Conservation (phyloP, 1,140 invertebrate species). For the Drosophila nasuta region DNA sequence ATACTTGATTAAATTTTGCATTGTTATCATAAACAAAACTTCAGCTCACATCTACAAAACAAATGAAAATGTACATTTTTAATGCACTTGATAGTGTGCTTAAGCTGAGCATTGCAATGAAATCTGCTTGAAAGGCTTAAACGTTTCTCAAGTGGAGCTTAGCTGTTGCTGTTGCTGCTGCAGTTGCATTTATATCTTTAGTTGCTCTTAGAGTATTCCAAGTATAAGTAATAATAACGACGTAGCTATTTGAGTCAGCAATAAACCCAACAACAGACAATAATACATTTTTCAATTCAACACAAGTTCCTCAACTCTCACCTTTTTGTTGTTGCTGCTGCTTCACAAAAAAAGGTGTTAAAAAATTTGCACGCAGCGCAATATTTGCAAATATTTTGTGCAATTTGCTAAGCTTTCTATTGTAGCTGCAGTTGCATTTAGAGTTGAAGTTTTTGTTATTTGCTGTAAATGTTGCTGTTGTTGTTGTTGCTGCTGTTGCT, state of each 20-base stretch:
- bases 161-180: constrained; percentile 18
- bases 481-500: constrained; percentile 7
- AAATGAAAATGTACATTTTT: constrained; percentile 24
- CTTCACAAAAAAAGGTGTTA: constrained; percentile 19
- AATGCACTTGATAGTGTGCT: constrained; percentile 1
- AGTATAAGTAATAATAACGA: not conserved
- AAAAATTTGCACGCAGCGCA: constrained; percentile 28
- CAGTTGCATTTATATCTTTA: not conserved
- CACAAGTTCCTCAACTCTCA: not conserved
- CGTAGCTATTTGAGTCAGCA: constrained; percentile 1
- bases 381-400: constrained; percentile 36
- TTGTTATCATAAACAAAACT: not conserved
- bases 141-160: constrained; percentile 31
- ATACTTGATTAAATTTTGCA: no score
- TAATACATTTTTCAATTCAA: constrained; percentile 29
- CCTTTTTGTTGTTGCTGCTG: not conserved
- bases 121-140: constrained; percentile 20
- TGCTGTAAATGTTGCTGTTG: not conserved
- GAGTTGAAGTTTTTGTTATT: no score
- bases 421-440: constrained; percentile 3
- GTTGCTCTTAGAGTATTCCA: not conserved
- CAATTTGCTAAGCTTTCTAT: constrained; percentile 29
- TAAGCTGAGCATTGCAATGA: constrained; percentile 15
- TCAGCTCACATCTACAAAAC: not conserved
- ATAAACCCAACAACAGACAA: constrained; percentile 5